Base-by-base conservation (phyloP, 2,113 vertebrate genomes). In the Gyps fulvus region DNA sequence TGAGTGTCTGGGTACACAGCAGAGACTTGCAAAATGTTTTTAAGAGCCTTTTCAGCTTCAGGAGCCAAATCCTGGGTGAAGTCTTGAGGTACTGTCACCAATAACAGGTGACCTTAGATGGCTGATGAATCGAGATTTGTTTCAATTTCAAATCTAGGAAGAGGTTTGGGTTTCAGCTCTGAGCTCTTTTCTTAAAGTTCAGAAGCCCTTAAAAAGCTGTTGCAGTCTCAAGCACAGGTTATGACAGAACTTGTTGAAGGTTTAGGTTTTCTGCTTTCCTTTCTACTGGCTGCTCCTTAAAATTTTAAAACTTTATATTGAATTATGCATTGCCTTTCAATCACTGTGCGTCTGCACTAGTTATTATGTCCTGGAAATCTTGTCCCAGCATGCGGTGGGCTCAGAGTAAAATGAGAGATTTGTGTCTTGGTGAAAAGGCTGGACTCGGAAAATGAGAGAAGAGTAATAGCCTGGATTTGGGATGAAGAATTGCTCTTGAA, bases 311-410 rank as follows among this genome's bases (percentile, higher is more conserved):
- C 50, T 85, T 91, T 7, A 1, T 50, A 11, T 70, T 97, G 82
- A 87, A 91, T 91, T 91, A 95, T 94, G 62, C 50, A 94, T 87
- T 92, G 32, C 58, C 79, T 92, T 94, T 95, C 73, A 92, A 13
- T 83, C 13, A 32, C 71, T 77, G 12, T 62, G 38, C 80, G 38
- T 58, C 47, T 94, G n/a, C 34, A 26, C 58, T 84, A 49, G 62
- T 86, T 90, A 32, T 71, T 85, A 49, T 16, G 50, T 82, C 59
- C 55, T 87, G 55, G n/a, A 63, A 94, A 69, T 91, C 67, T 69
- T 87, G 71, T 93, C 67, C 47, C 23, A 78, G 72, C 29, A 6
- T 72, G 65, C 1, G 4, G 29, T 20, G 27, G 25, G 26, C 70
- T 91, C 61, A 36, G 43, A 79, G 45, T 69, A 87, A 85, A 82